Percentiles rank a stretch among this genome's conserved stretches.
Evolutionary conservation across 2,888 invertebrate genomes (phyloP).

Genomic region (Sesia apiformis): DNA sequence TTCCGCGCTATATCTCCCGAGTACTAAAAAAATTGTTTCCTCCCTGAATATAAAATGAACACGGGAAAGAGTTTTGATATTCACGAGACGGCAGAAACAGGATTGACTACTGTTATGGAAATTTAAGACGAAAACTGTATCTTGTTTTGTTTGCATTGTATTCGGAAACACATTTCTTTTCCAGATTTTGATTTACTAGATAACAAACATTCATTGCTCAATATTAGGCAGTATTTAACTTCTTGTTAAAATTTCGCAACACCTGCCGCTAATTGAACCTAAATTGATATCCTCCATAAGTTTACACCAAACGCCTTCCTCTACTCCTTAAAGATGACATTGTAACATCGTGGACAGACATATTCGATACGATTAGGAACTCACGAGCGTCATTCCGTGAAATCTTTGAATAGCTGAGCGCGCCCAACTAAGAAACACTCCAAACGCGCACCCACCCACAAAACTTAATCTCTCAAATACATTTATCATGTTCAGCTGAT

Average conservation of each 20-base stretch:
- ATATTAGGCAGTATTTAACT: too few species aligned
- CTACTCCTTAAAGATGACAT: too few species aligned
- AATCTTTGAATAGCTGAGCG: slow-evolving; percentile 32
- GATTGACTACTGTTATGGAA: slow-evolving; percentile 40
- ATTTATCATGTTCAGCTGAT: slow-evolving; percentile 70
- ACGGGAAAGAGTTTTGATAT: slow-evolving; percentile 17
- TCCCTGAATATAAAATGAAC: slow-evolving; percentile 42
- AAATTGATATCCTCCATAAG: too few species aligned
- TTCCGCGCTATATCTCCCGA: slow-evolving; percentile 38
- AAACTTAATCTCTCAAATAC: slow-evolving; percentile 65
- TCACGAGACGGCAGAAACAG: slow-evolving; percentile 11
- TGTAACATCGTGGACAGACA: too few species aligned
- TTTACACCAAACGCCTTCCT: too few species aligned
- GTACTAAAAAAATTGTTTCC: slow-evolving; percentile 29
- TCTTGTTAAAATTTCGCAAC: too few species aligned
- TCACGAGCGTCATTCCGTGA: slow-evolving; percentile 18
- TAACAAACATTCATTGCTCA: too few species aligned
- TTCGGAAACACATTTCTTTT: background rate
- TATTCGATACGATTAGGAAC: background rate
- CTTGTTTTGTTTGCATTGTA: slow-evolving; percentile 31
- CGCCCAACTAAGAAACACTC: slow-evolving; percentile 14
- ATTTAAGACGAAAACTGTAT: slow-evolving; percentile 23
- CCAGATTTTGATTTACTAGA: too few species aligned
- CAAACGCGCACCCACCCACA: slow-evolving; percentile 34
- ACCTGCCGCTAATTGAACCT: too few species aligned